Percentiles rank a stretch among this genome's conserved stretches.
Evolutionary conservation across 2,888 invertebrate genomes (phyloP).

Genomic region (Diaprepes abbreviatus): DNA sequence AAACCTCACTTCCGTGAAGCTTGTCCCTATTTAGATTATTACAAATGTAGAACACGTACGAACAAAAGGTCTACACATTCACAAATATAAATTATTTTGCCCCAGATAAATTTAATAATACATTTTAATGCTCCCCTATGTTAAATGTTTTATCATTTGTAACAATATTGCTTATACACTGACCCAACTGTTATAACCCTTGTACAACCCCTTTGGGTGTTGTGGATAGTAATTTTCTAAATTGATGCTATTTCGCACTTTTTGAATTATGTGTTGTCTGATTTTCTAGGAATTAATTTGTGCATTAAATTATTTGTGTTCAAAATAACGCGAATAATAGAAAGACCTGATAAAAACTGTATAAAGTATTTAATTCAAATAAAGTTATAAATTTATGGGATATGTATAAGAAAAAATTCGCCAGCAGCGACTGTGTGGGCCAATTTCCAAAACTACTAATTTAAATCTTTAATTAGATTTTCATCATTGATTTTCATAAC

Average conservation of each 20-base stretch:
- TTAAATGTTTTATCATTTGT: slow-evolving; percentile 28
- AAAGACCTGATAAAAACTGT: no score
- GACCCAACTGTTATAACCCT: slow-evolving; percentile 22
- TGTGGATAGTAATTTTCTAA: slow-evolving; percentile 25
- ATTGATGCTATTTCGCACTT: slow-evolving; percentile 25
- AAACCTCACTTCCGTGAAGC: slow-evolving; percentile 9
- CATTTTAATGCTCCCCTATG: slow-evolving; percentile 24
- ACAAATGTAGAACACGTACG: slow-evolving; percentile 22
- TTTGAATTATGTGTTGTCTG: slow-evolving; percentile 6
- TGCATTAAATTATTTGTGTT: no score
- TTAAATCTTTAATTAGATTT: no score
- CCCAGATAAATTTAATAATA: slow-evolving; percentile 23
- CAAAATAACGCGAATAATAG: no score
- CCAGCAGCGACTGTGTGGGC: no score
- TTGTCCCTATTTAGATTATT: slow-evolving; percentile 27
- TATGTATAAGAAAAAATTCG: no score
- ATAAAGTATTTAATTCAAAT: no score
- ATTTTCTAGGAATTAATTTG: neutral
- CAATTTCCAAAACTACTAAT: no score
- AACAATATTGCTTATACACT: slow-evolving; percentile 29
- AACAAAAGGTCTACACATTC: slow-evolving; percentile 15
- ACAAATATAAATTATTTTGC: slow-evolving; percentile 18
- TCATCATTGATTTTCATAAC: no score
- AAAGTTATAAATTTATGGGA: no score
- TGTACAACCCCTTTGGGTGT: slow-evolving; percentile 31